Evolutionary conservation across 2,113 vertebrate genomes (phyloP).

Genomic region (Amphiprion percula): DNA sequence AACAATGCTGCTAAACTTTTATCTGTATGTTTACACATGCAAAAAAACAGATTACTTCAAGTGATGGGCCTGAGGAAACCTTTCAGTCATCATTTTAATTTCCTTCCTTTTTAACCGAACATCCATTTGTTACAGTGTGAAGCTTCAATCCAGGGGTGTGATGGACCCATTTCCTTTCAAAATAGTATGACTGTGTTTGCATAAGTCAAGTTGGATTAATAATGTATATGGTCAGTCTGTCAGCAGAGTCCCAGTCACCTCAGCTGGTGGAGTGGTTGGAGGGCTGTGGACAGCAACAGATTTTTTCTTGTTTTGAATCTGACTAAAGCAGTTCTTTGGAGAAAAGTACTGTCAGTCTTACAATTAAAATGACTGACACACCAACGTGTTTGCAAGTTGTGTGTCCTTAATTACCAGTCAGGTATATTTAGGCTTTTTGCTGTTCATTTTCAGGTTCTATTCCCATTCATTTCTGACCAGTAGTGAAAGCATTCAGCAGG

Average conservation of each 20-base stretch:
- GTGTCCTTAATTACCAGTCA: not conserved
- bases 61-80: not conserved
- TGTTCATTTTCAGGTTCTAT: not conserved
- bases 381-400: not conserved
- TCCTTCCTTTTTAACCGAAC: not conserved
- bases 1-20: slow-evolving; percentile 51
- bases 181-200: not conserved
- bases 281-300: not conserved
- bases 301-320: not conserved
- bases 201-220: not conserved
- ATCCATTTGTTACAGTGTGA: not conserved
- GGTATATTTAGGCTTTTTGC: not conserved
- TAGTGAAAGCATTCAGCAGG: not conserved
- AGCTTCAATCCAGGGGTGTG: not conserved
- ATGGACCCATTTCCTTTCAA: not conserved
- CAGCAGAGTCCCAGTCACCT: not conserved
- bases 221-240: not conserved
- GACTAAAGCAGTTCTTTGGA: not conserved
- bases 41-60: not conserved
- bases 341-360: not conserved
- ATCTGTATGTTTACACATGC: not conserved
- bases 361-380: not conserved
- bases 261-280: not conserved
- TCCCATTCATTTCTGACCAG: not conserved
- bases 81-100: not conserved